These are phyloP conservation scores for Pica pica DNA, from an alignment of 2,113 vertebrate genomes.

Conservation along the genomic window DNA sequence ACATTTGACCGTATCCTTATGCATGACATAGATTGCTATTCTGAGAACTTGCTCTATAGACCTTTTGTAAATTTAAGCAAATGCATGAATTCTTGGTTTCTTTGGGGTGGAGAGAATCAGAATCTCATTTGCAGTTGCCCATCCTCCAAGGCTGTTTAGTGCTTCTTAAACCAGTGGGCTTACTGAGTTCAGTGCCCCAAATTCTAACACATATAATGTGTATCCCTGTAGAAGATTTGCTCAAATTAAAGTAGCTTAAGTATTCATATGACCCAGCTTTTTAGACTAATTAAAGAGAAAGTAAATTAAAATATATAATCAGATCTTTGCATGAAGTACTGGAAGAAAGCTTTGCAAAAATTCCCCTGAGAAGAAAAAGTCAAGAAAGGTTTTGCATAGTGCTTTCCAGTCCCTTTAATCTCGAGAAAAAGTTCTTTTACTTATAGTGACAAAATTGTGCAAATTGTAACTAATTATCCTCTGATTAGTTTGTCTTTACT, in stretches of 20 bases:
- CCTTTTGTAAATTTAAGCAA: neutral
- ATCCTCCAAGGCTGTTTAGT: neutral
- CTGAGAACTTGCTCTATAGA: neutral
- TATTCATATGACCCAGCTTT: conserved; percentile 56
- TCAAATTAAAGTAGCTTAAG: conserved; percentile 44
- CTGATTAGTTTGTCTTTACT: neutral
- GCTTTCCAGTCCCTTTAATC: conserved; percentile 9
- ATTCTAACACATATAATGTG: neutral
- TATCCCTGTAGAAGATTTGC: conserved; percentile 14
- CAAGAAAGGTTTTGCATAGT: neutral
- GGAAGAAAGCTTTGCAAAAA: conserved; percentile 26
- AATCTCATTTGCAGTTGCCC: neutral
- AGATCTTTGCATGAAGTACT: conserved; percentile 3
- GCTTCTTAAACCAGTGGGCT: neutral
- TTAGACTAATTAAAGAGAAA: conserved; percentile 43
- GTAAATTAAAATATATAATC: conserved; percentile 47
- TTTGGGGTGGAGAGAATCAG: neutral
- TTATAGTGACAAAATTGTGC: conserved; percentile 29
- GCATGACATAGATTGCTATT: neutral
- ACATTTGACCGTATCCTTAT: neutral
- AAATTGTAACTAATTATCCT: conserved; percentile 14
- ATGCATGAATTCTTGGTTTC: neutral
- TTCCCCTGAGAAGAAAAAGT: conserved; percentile 23
- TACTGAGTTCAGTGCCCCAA: neutral
- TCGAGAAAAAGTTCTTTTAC: neutral